phyloP scores from a whole-genome alignment of 1,140 invertebrate species.

The Drosophila athabasca region DNA sequence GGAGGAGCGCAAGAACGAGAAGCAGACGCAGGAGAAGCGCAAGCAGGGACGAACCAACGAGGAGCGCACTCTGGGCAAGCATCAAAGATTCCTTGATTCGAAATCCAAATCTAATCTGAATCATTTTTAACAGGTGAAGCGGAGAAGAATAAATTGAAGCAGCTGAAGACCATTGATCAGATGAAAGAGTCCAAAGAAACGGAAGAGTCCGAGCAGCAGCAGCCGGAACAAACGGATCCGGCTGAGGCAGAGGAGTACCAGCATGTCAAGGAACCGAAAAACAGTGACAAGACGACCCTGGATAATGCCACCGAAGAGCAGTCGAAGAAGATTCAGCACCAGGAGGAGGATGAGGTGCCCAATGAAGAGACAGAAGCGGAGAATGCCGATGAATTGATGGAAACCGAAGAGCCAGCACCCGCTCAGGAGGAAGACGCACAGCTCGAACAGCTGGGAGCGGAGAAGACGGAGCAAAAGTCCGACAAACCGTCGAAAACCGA shows the following conservation, averaged over 20 bases:
- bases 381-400: constrained; percentile 83
- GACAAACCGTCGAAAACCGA: constrained; percentile 85
- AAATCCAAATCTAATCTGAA: background rate
- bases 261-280: constrained; percentile 92
- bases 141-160: constrained; percentile 84
- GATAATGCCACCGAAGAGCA: constrained; percentile 93
- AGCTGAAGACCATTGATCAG: constrained; percentile 86
- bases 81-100: no score
- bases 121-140: constrained; percentile 75
- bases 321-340: constrained; percentile 88
- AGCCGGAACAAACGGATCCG: constrained; percentile 72
- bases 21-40: constrained; percentile 71
- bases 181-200: constrained; percentile 83
- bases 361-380: constrained; percentile 85
- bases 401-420: constrained; percentile 53
- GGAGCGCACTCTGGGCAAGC: constrained; percentile 86
- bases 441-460: constrained; percentile 84
- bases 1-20: constrained; percentile 81
- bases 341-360: constrained; percentile 85
- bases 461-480: constrained; percentile 84
- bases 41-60: constrained; percentile 84
- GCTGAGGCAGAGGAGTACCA: constrained; percentile 88
- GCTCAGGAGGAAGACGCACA: constrained; percentile 83
- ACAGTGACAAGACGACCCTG: constrained; percentile 86
- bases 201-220: constrained; percentile 83